Base-by-base conservation (phyloP, 2,888 invertebrate genomes). In the Phlogophora meticulosa region DNA sequence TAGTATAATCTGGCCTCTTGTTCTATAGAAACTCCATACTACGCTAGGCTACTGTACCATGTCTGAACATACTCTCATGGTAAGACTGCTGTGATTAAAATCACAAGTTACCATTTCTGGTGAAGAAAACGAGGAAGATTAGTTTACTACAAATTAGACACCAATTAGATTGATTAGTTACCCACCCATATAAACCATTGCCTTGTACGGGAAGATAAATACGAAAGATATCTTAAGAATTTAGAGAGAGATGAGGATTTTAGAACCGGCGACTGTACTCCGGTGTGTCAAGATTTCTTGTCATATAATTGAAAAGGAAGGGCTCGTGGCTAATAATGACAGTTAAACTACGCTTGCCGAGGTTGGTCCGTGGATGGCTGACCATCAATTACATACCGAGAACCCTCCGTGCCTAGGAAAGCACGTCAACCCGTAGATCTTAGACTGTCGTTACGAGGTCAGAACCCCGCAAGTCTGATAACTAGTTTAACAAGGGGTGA, bases 51-150 rank as follows among this genome's bases (percentile, higher is more conserved):
- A 28, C 28, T 28, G 28, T 28, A 40, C 48, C 74, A 34, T 52
- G 75, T 80, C 76, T 78, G 62, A 66, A 70, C 64, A 73, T 78
- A 82, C 60, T 68, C 56, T 76, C 66, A 62, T 62, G 61, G 69
- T 45, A 71, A 74, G 53, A 71, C 55, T 66, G 38, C 38, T 32
- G 40, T 42, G 36, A 75, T 72, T 72, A 64, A 66, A 66, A 38
- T 36, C 40, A 46, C 66, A 13, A 60, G 71, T 48, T 75, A 45
- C 75, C 58, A 51, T 67, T 13, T 32, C 22, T 34, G 42, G 55
- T 20, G 10, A 62, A 61, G 60, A 75, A 79, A 73, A 58, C 42
- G 42, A 61, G 46, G 46, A 68, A 68, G 57, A 75, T 59, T 75
- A 68, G 32, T 42, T 61, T 11, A 15, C 48, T 48, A 56, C 61